Percentiles rank a stretch among this genome's conserved stretches.
These are phyloP conservation scores for Morpho deidamia DNA, from an alignment of 2,888 invertebrate genomes.

Conservation along the genomic window DNA sequence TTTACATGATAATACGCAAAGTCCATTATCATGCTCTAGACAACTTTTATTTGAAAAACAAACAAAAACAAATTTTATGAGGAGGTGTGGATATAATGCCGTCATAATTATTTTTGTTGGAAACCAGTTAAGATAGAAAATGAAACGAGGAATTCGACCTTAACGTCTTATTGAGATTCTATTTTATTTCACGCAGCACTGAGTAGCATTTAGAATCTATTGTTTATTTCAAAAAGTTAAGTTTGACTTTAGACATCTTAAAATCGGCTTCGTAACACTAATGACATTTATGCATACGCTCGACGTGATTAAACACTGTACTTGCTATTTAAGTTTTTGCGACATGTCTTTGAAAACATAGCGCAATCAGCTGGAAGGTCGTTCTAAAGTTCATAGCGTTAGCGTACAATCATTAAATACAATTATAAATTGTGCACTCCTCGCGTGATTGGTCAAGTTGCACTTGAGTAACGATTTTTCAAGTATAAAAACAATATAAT, in stretches of 20 bases:
- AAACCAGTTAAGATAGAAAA: slow-evolving; percentile 27
- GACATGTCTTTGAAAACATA: slow-evolving; percentile 37
- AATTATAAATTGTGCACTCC: slow-evolving; percentile 10
- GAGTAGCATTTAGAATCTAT: too few species aligned
- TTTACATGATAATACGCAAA: not conserved
- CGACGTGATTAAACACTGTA: slow-evolving; percentile 30
- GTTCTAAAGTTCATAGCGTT: slow-evolving; percentile 32
- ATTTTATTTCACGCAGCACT: not conserved
- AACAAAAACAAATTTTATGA: slow-evolving; percentile 15
- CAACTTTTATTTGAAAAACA: slow-evolving; percentile 10
- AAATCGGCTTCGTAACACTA: slow-evolving; percentile 18
- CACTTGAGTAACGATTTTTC: not conserved
- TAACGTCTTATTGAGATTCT: slow-evolving; percentile 10
- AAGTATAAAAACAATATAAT: slow-evolving; percentile 25
- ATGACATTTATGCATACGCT: slow-evolving; percentile 34
- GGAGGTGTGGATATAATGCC: slow-evolving; percentile 26
- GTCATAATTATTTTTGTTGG: slow-evolving; percentile 28
- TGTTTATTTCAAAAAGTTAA: too few species aligned
- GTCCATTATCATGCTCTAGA: slow-evolving; percentile 1
- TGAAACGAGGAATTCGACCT: slow-evolving; percentile 23
- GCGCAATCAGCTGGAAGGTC: slow-evolving; percentile 38
- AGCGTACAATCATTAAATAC: slow-evolving; percentile 18
- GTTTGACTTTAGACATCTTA: too few species aligned
- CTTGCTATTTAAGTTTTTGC: slow-evolving; percentile 36
- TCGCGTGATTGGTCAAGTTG: slow-evolving; percentile 1